phyloP scores from a whole-genome alignment of 1,140 invertebrate genomes.

The Gerris buenoi region DNA sequence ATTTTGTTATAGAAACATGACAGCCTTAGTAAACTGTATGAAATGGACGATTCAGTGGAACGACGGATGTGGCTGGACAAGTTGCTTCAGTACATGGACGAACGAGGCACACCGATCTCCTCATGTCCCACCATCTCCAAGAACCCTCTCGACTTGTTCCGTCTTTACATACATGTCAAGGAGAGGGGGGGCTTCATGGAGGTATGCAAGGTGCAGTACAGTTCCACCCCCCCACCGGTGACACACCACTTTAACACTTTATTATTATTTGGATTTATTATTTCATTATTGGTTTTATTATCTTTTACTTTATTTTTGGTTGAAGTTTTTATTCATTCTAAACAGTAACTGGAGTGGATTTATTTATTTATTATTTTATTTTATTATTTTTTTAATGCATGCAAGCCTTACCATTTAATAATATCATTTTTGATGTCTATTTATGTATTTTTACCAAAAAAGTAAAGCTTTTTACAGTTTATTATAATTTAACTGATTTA shows the following conservation, averaged over 20 bases:
- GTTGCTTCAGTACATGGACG: slow-evolving; percentile 84
- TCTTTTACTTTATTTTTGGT: not conserved
- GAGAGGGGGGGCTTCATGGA: slow-evolving; percentile 94
- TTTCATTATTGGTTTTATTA: not conserved
- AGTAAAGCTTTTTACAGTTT: too few relatives aligned
- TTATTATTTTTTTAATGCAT: slow-evolving; percentile 11
- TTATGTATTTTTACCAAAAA: too few relatives aligned
- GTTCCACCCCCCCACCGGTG: slow-evolving; percentile 31
- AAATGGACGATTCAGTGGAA: slow-evolving; percentile 91
- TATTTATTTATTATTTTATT: slow-evolving; percentile 9
- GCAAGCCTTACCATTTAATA: too few relatives aligned
- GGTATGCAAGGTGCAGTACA: slow-evolving; percentile 67
- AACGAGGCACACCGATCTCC: slow-evolving; percentile 77
- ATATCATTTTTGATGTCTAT: too few relatives aligned
- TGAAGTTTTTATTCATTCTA: not conserved
- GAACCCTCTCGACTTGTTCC: slow-evolving; percentile 92
- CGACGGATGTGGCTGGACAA: slow-evolving; percentile 80
- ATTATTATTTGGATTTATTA: too few relatives aligned
- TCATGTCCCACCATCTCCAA: slow-evolving; percentile 94
- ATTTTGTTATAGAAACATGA: slow-evolving; percentile 55
- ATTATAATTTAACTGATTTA: too few relatives aligned
- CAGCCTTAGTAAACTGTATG: slow-evolving; percentile 82
- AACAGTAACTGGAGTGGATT: slow-evolving; percentile 5
- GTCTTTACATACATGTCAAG: slow-evolving; percentile 85
- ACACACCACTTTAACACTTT: not conserved